Percentiles rank a stretch among this genome's conserved stretches.
Conservation (phyloP, 2,797 vertebrate species). For the Gouania willdenowi region DNA sequence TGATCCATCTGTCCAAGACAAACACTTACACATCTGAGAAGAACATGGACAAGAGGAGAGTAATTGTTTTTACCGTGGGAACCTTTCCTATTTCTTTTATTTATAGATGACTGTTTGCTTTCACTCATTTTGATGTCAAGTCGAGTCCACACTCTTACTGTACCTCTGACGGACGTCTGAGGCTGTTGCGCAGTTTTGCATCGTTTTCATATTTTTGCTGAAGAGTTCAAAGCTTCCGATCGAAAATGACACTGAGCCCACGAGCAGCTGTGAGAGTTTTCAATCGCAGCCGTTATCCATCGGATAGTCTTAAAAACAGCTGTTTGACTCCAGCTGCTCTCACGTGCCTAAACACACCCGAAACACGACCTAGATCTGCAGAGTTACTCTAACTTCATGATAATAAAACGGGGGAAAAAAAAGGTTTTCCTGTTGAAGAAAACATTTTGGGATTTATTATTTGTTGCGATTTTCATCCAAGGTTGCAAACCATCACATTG, state of each 20-base stretch:
- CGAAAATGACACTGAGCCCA: constrained; percentile 16
- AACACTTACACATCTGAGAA: constrained; percentile 42
- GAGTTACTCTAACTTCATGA: too few species aligned
- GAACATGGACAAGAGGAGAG: constrained; percentile 40
- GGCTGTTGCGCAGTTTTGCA: not conserved
- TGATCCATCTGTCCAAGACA: constrained; percentile 52
- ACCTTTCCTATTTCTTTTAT: constrained; percentile 10
- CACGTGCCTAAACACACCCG: constrained; percentile 3
- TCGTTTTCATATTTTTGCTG: constrained; percentile 11
- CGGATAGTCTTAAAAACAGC: constrained; percentile 37
- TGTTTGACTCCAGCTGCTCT: constrained; percentile 42
- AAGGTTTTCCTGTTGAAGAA: too few species aligned
- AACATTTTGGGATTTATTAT: too few species aligned
- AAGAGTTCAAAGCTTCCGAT: constrained; percentile 23
- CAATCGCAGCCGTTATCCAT: constrained; percentile 1
- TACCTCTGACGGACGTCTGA: constrained; percentile 11
- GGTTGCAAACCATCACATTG: too few species aligned
- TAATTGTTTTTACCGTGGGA: constrained; percentile 46
- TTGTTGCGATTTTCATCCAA: too few species aligned
- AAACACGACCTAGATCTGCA: constrained; percentile 37
- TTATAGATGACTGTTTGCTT: constrained; percentile 23
- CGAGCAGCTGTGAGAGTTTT: constrained; percentile 29
- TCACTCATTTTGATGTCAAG: constrained; percentile 22
- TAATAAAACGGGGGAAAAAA: too few species aligned
- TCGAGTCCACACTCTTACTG: too few species aligned